phyloP scores from a whole-genome alignment of 2,888 invertebrate species.

The Gasteruption jaculator region DNA sequence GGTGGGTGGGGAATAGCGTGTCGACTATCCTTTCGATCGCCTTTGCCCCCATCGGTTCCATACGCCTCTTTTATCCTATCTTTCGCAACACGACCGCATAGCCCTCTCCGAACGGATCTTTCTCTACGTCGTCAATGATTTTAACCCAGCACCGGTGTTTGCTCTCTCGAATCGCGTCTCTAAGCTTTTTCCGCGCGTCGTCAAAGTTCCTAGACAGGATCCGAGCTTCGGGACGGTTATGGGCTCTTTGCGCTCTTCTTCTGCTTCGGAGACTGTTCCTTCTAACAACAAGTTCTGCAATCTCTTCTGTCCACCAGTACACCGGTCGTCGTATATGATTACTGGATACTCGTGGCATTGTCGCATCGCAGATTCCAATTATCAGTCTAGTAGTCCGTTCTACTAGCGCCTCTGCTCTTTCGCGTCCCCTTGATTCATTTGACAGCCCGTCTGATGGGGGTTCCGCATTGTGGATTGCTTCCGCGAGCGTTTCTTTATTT shows the following conservation, averaged over 20 bases:
- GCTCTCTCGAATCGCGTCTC: constrained; percentile 10
- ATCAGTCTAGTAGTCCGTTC: constrained; percentile 8
- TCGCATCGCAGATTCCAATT: constrained; percentile 10
- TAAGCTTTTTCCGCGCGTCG: constrained; percentile 12
- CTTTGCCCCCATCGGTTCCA: not conserved
- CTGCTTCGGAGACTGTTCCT: constrained; percentile 15
- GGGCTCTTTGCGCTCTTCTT: constrained; percentile 16
- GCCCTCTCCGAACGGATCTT: constrained; percentile 25
- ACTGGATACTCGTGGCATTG: constrained; percentile 16
- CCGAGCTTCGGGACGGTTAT: constrained; percentile 4
- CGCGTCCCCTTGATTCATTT: too few species aligned
- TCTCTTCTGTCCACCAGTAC: constrained; percentile 29
- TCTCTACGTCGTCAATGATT: constrained; percentile 22
- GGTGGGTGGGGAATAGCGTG: constrained; percentile 18
- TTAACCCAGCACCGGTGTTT: constrained; percentile 24
- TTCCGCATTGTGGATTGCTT: too few species aligned
- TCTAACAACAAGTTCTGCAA: constrained; percentile 23
- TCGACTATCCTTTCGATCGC: constrained; percentile 14
- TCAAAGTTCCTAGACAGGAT: constrained; percentile 1
- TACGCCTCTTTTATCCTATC: too few species aligned
- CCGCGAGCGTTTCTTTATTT: too few species aligned
- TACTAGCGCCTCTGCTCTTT: not conserved
- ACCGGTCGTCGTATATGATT: constrained; percentile 13
- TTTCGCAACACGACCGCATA: constrained; percentile 24
- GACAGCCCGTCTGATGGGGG: too few species aligned